A percentile compares a stretch with the other conserved stretches of the same genome.
These are phyloP conservation scores for Hydroisotoma schaefferi DNA, from an alignment of 2,888 invertebrate species.

Conservation along the genomic window DNA sequence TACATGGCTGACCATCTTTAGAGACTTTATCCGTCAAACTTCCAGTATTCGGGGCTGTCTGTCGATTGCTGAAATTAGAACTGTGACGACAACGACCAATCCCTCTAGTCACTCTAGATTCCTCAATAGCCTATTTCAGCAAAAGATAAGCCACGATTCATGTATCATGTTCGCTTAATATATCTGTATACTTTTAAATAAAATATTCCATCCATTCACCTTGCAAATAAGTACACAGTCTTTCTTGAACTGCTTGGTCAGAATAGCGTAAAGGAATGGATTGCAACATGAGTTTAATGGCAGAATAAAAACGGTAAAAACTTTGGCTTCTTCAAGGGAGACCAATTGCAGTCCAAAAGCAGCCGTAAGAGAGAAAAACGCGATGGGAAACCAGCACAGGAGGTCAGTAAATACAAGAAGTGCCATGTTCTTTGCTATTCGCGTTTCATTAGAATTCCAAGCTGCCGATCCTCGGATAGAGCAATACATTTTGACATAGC, in stretches of 20 bases:
- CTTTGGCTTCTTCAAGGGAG: conserved; percentile 89
- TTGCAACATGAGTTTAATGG: conserved; percentile 97
- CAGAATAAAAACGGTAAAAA: conserved; percentile 88
- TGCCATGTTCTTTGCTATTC: conserved; percentile 95
- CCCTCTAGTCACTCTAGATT: conserved; percentile 81
- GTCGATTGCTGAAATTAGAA: conserved; percentile 80
- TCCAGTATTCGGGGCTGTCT: conserved; percentile 82
- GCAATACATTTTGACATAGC: conserved; percentile 96
- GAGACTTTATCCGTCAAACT: conserved; percentile 76
- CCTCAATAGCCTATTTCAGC: conserved; percentile 70
- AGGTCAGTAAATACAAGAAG: conserved; percentile 95
- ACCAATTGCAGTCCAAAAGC: conserved; percentile 87
- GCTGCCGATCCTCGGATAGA: conserved; percentile 92
- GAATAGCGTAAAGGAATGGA: conserved; percentile 94
- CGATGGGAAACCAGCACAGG: conserved; percentile 96
- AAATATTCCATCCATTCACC: conserved; percentile 18
- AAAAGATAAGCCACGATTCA: not conserved
- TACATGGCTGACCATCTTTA: conserved; percentile 56
- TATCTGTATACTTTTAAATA: not conserved
- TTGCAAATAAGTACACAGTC: conserved; percentile 95
- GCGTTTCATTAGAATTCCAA: conserved; percentile 95
- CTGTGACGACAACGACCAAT: conserved; percentile 82
- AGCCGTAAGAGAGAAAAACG: conserved; percentile 90
- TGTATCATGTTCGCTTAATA: not conserved
- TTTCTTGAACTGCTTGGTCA: conserved; percentile 96